Evolutionary conservation across 2,888 invertebrate genomes (phyloP), one percentile per base, ranked within the genome.

Genomic region (Gortyna flavago): DNA sequence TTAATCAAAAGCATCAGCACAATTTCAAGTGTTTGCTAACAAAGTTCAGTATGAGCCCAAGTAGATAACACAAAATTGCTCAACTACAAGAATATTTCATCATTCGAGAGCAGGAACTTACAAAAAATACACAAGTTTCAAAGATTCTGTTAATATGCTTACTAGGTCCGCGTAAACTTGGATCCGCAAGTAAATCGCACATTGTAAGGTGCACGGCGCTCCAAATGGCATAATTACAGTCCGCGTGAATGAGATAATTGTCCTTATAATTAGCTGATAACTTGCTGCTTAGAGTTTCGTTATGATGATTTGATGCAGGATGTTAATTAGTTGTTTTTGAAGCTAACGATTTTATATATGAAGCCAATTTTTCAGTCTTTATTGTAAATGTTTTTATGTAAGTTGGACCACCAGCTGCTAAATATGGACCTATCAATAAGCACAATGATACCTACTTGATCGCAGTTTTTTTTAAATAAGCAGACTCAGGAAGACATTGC

Each of bases 131-230:
- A 71, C 51, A 71, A 82, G 72, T 82, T 86, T 75, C 79, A 76
- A 84, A 82, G 81, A 84, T 86, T 82, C 77, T 72, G 76, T 73
- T 79, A 85, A 86, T 85, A 74, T 69, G 67, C 29, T 88, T 82
- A 71, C 73, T 82, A 64, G 48, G 35, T 44, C 68, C 41, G 51
- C 65, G 41, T 72, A 77, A 80, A 82, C 79, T 80, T 79, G 48
- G 64, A 67, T 67, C 61, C 51, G 59, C 66, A 67, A 73, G 72
- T 81, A 77, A 79, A 83, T 77, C 65, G 64, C 70, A 65, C 77
- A 77, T 72, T 78, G 69, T 76, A 64, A 76, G 66, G 29, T 78
- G 64, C 62, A 67, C 66, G 72, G 44, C 29, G 57, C 69, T 64
- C 66, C 64, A 85, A 81, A 86, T 79, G 72, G 71, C 75, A 61